Percentiles rank a stretch among this genome's conserved stretches.
Conservation (phyloP, 1,140 invertebrate species). For the Cecropterus lyciades region DNA sequence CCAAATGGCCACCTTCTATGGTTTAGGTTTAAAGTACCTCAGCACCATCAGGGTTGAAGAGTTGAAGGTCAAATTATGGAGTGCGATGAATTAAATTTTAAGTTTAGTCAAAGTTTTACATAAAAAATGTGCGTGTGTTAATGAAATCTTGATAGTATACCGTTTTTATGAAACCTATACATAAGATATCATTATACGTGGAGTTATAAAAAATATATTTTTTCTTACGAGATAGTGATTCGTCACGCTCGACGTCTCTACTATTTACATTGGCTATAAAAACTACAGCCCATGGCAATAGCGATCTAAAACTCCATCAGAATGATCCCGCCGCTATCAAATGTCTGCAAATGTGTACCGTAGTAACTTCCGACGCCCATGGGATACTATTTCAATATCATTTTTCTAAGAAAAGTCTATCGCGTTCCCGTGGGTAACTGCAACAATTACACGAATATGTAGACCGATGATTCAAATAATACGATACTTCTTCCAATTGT, state of each 20-base stretch:
- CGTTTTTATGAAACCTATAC: too few species aligned
- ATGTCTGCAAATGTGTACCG: slow-evolving; percentile 9
- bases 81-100: too few species aligned
- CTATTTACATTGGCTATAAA: background rate
- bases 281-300: background rate
- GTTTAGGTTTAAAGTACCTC: too few species aligned
- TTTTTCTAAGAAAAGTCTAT: background rate
- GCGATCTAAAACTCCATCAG: slow-evolving; percentile 1
- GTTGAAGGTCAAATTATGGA: too few species aligned
- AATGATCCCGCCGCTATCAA: slow-evolving; percentile 22
- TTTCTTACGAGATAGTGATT: background rate
- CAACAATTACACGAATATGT: background rate
- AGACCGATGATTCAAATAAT: background rate
- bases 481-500: too few species aligned
- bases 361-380: background rate
- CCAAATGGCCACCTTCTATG: too few species aligned
- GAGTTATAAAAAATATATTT: too few species aligned
- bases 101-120: too few species aligned
- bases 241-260: background rate
- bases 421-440: slow-evolving; percentile 10
- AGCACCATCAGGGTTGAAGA: too few species aligned
- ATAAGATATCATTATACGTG: too few species aligned
- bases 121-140: too few species aligned
- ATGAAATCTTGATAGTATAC: too few species aligned
- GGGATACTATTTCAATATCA: slow-evolving; percentile 18